Evolutionary conservation across 2,888 invertebrate genomes (phyloP), one percentile per base, ranked within the genome.

Genomic region (Drosophila mayaguana): DNA sequence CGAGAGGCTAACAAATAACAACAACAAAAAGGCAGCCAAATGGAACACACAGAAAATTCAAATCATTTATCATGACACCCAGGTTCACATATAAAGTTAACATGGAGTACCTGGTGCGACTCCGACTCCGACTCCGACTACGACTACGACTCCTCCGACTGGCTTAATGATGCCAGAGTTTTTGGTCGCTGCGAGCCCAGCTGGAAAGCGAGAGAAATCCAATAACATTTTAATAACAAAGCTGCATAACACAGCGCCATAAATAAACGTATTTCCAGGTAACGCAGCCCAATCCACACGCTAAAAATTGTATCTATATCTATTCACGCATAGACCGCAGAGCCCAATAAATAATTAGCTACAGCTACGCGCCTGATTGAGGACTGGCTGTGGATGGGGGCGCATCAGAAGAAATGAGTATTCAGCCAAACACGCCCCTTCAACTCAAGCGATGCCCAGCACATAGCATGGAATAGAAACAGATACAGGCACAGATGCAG

Each of bases 221-320:
- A 86, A 90, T 90, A 89, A 89, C 90, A 89, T 90, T 89, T 89
- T 89, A 89, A 89, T 89, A 89, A 89, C 87, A 90, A 88, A 84
- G 87, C 78, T 72, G 75, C 66, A 78, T 53, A 75, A 53, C 53
- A 69, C 72, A 83, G 32, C 68, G 66, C 62, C 74, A 81, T 88
- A 87, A 87, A 87, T 87, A 90, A 83, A 74, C 89, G 84, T 66
- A 81, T 80, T 90, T 87, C 79, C 88, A 60, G 61, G 53, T 81
- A 86, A 89, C 65, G 63, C 70, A 50, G 46, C 36, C 55, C 48
- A 50, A 32, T 55, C 43, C 51, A 55, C 48, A 54, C 42, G 43
- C 59, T 40, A 56, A 57, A 79, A 87, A 87, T 89, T 88, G 89
- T 83, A 83, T 81, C 83, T 89, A 86, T 81, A 88, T 86, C 89